Evolutionary conservation across 2,888 invertebrate genomes (phyloP).

Genomic region (Polydrusus pterygomalis): DNA sequence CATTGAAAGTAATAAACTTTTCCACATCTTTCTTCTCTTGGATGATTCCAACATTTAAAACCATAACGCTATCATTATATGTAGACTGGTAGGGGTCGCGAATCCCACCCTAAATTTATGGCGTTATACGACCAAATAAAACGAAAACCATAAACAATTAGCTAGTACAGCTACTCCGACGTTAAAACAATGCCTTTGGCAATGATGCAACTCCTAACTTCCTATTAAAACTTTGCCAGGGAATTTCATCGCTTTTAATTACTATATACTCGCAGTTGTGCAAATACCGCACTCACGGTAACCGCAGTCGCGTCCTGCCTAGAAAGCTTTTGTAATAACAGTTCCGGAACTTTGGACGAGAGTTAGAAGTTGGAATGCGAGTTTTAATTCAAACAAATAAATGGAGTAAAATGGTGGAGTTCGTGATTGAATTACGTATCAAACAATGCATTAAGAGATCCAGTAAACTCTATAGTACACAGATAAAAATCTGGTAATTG

Average conservation of each 20-base stretch:
- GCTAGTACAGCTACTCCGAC: background rate
- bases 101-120: too few relatives aligned
- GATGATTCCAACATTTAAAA: too few relatives aligned
- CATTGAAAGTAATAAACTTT: too few relatives aligned
- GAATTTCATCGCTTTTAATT: slow-evolving; percentile 35
- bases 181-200: slow-evolving; percentile 30
- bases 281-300: slow-evolving; percentile 34
- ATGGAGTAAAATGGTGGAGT: slow-evolving; percentile 8
- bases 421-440: slow-evolving; percentile 9
- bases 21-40: too few relatives aligned
- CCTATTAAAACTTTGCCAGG: slow-evolving; percentile 21
- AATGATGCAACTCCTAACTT: slow-evolving; percentile 32
- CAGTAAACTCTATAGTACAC: too few relatives aligned
- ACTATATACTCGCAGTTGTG: slow-evolving; percentile 36
- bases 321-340: slow-evolving; percentile 38
- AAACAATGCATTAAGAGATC: background rate
- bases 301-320: slow-evolving; percentile 16
- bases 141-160: background rate
- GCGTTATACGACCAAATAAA: background rate
- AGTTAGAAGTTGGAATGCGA: slow-evolving; percentile 7
- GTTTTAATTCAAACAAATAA: slow-evolving; percentile 17
- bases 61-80: too few relatives aligned
- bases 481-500: too few relatives aligned
- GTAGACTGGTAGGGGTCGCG: too few relatives aligned
- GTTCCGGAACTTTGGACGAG: slow-evolving; percentile 25